These are phyloP conservation scores for Chironomus tepperi DNA, from an alignment of 1,140 invertebrate species.

Conservation along the genomic window DNA sequence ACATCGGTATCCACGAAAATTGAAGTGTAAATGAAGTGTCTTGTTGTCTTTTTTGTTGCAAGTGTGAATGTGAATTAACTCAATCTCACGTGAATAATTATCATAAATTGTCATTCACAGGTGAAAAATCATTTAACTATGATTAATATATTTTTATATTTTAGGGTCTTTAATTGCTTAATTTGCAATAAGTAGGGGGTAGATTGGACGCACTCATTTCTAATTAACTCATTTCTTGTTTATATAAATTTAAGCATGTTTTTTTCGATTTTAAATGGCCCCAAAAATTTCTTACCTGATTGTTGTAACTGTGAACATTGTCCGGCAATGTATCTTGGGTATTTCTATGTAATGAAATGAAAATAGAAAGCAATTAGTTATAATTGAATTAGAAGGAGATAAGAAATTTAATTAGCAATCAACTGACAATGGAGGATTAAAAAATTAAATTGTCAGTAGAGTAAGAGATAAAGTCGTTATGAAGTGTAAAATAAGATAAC, in stretches of 20 bases:
- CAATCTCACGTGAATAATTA: neutral
- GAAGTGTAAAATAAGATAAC: too few species aligned
- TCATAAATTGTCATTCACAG: neutral
- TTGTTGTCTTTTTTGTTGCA: neutral
- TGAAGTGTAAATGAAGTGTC: conserved; percentile 8
- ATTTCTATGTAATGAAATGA: neutral
- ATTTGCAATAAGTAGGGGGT: neutral
- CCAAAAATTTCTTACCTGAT: neutral
- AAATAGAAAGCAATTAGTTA: neutral
- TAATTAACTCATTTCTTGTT: neutral
- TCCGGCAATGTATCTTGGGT: neutral
- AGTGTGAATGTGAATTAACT: neutral
- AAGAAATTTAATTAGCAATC: too few species aligned
- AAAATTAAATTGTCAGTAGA: too few species aligned
- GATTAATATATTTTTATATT: too few species aligned
- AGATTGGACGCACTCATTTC: neutral
- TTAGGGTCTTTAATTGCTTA: too few species aligned
- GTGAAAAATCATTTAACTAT: neutral
- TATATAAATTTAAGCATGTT: neutral
- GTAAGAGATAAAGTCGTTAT: too few species aligned
- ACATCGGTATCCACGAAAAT: neutral
- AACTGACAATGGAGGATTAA: too few species aligned
- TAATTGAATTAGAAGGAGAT: neutral
- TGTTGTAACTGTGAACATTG: neutral
- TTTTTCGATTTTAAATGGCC: neutral